Conservation (phyloP, 2,888 invertebrate species). For the Syrista parreyssii region DNA sequence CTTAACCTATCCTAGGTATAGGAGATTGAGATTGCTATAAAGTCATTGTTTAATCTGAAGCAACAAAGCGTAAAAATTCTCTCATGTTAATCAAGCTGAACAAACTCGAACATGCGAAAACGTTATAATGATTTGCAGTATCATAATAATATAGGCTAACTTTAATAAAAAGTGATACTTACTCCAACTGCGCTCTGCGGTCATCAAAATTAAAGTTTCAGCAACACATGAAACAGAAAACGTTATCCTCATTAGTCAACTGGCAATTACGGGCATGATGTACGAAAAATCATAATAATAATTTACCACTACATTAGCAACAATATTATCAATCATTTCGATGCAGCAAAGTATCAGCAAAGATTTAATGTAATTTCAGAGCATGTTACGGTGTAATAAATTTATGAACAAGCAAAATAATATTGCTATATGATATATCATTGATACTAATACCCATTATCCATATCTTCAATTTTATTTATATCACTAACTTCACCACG, state of each 20-base stretch:
- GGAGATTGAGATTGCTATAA: too few species aligned
- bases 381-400: background rate
- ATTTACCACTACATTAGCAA: background rate
- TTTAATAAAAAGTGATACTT: constrained; percentile 47
- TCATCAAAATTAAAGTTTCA: constrained; percentile 31
- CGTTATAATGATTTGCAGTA: background rate
- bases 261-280: background rate
- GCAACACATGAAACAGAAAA: constrained; percentile 54
- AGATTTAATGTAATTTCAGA: background rate
- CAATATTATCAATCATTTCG: background rate
- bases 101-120: background rate
- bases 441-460: background rate
- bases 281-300: background rate
- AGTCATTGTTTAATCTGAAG: background rate
- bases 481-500: background rate
- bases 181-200: constrained; percentile 66
- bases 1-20: background rate
- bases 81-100: background rate
- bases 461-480: background rate
- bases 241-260: constrained; percentile 3
- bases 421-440: too few species aligned
- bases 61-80: background rate
- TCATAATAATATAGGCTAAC: background rate
- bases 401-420: too few species aligned
- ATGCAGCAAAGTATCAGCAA: background rate